Conservation (phyloP, 1,140 invertebrate species). For the Drosophila repletoides region DNA sequence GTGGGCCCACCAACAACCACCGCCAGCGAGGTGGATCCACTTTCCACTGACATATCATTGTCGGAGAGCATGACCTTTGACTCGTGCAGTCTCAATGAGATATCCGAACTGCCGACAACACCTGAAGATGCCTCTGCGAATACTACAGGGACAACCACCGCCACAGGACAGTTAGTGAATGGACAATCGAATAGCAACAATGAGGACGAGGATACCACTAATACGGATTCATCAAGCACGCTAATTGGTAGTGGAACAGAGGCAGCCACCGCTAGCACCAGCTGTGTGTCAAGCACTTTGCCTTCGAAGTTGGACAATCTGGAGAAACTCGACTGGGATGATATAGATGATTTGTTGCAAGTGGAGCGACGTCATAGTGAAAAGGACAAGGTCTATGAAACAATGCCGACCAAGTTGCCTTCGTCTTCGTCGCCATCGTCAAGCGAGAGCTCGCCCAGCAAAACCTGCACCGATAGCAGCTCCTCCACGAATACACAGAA, state of each 20-base stretch:
- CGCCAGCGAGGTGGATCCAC: constrained; percentile 63
- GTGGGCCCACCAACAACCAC: constrained; percentile 62
- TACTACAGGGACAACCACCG: constrained; percentile 84
- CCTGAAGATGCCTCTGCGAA: constrained; percentile 83
- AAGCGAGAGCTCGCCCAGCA: constrained; percentile 71
- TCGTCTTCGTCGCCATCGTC: constrained; percentile 84
- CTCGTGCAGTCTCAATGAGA: constrained; percentile 75
- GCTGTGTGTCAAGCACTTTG: constrained; percentile 85
- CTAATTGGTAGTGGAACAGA: constrained; percentile 48
- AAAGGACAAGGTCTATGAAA: constrained; percentile 87
- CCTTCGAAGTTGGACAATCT: constrained; percentile 88
- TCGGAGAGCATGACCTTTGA: constrained; percentile 82
- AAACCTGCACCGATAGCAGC: constrained; percentile 59
- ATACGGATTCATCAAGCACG: constrained; percentile 62
- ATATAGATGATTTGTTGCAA: constrained; percentile 87
- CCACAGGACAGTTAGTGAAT: constrained; percentile 82
- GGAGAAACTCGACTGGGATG: constrained; percentile 86
- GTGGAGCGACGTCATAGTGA: constrained; percentile 87
- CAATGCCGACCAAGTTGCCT: constrained; percentile 87
- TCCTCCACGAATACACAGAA: constrained; percentile 55
- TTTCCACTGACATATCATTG: constrained; percentile 78
- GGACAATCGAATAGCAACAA: constrained; percentile 41
- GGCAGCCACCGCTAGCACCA: constrained; percentile 80
- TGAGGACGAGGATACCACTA: constrained; percentile 63
- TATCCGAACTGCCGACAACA: constrained; percentile 72